phyloP scores from a whole-genome alignment of 2,888 invertebrate species.

The Lithosia quadra region DNA sequence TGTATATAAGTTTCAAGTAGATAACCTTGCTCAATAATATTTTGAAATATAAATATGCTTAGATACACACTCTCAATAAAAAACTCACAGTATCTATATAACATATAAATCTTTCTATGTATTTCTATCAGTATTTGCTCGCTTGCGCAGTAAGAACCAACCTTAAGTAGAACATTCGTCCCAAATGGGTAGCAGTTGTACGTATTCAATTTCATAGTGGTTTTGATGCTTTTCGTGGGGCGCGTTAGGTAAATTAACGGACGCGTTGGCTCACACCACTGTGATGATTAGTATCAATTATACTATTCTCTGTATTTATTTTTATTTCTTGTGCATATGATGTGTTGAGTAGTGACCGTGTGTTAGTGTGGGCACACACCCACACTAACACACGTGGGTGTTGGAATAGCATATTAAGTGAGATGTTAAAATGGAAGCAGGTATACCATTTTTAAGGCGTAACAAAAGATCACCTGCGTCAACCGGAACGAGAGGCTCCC shows the following conservation, averaged over 20 bases:
- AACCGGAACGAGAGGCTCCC: no score
- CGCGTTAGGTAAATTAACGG: slow-evolving; percentile 59
- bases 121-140: background rate
- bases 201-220: slow-evolving; percentile 62
- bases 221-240: slow-evolving; percentile 57
- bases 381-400: no score
- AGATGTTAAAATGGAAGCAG: no score
- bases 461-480: no score
- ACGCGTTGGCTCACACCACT: slow-evolving; percentile 58
- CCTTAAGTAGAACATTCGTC: slow-evolving; percentile 51
- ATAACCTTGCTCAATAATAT: no score
- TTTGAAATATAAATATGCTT: no score
- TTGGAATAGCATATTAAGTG: background rate
- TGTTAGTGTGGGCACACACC: no score
- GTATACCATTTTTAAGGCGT: no score
- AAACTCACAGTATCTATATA: background rate
- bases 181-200: slow-evolving; percentile 63
- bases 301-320: slow-evolving; percentile 29
- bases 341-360: slow-evolving; percentile 5
- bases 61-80: background rate
- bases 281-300: slow-evolving; percentile 52
- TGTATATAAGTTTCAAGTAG: no score
- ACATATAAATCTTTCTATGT: background rate
- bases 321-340: slow-evolving; percentile 30
- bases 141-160: slow-evolving; percentile 39